These are phyloP conservation scores for Scophthalmus maximus DNA, from an alignment of 2,113 vertebrate species.

Conservation along the genomic window DNA sequence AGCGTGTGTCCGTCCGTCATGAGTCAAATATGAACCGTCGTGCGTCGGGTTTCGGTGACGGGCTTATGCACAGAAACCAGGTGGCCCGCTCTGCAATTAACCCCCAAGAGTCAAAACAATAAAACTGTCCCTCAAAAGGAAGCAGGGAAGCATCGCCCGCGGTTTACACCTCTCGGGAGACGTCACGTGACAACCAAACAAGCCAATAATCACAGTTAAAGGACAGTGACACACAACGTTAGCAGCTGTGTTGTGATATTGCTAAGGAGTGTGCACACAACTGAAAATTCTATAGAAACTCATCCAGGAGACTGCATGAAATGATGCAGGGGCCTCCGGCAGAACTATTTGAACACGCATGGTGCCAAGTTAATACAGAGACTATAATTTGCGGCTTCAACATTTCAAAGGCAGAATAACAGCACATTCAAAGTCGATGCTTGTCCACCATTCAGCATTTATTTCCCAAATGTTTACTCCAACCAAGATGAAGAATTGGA, in stretches of 20 bases:
- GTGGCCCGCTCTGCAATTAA: constrained; percentile 33
- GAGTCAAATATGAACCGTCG: constrained; percentile 15
- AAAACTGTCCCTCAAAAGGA: constrained; percentile 5
- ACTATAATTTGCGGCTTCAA: constrained; percentile 57
- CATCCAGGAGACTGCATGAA: neutral
- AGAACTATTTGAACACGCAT: constrained; percentile 45
- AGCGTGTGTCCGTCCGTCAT: constrained; percentile 12
- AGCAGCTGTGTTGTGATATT: constrained; percentile 2
- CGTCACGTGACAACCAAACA: neutral
- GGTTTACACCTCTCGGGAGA: neutral
- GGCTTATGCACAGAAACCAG: constrained; percentile 14
- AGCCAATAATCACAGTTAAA: constrained; percentile 12
- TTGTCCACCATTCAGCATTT: constrained; percentile 60
- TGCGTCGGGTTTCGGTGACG: constrained; percentile 14
- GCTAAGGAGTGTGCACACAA: no score
- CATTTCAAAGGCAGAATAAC: constrained; percentile 63
- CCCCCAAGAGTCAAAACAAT: constrained; percentile 29
- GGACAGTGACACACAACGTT: constrained; percentile 1
- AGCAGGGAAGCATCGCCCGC: constrained; percentile 4
- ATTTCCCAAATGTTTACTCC: constrained; percentile 77
- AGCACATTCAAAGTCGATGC: constrained; percentile 53
- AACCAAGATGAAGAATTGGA: constrained; percentile 69
- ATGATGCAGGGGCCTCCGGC: constrained; percentile 36
- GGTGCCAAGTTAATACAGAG: constrained; percentile 62
- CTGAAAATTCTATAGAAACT: neutral